These are phyloP conservation scores for Physeter macrocephalus DNA, from an alignment of 2,113 vertebrate genomes.

Conservation along the genomic window DNA sequence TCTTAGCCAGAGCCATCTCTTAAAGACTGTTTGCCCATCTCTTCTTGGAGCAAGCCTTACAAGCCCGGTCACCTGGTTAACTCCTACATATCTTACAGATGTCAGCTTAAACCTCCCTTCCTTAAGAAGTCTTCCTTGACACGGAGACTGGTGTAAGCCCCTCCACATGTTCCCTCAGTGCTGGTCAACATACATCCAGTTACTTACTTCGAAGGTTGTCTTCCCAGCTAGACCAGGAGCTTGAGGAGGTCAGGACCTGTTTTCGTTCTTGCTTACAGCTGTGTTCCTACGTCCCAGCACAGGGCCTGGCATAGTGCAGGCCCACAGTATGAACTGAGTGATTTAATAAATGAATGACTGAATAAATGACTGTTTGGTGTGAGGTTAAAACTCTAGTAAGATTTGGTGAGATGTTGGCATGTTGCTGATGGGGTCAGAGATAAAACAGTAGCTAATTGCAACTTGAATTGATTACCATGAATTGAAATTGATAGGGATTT, in stretches of 20 bases:
- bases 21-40: background rate
- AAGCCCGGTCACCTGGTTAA: background rate
- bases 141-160: background rate
- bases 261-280: background rate
- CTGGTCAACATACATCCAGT: background rate
- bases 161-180: accelerated
- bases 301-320: background rate
- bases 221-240: background rate
- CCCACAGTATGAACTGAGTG: background rate
- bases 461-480: background rate
- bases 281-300: accelerated
- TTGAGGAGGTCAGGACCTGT: no score
- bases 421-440: background rate
- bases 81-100: background rate
- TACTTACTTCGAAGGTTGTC: background rate
- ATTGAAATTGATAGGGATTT: background rate
- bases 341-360: background rate
- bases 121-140: background rate
- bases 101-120: background rate
- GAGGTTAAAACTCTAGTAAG: background rate
- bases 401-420: background rate
- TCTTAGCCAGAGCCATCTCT: background rate
- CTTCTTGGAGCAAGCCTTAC: background rate
- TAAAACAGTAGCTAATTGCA: background rate
- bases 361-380: background rate